A percentile compares a stretch with the other conserved stretches of the same genome.
Evolutionary conservation across 2,113 vertebrate species (phyloP).

Genomic region (Symphodus melops): DNA sequence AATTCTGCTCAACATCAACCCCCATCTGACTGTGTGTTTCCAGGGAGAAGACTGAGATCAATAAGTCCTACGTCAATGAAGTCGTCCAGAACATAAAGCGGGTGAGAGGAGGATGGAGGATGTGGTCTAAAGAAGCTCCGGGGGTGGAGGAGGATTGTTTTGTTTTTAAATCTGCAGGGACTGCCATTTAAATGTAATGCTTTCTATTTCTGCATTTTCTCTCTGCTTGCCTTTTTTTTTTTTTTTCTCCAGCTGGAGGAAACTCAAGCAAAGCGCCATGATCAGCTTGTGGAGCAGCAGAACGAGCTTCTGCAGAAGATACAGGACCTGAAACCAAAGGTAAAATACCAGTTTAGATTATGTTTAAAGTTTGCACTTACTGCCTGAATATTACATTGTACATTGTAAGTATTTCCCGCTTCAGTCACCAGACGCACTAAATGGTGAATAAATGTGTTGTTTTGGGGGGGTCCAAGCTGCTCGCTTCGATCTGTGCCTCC

Average conservation of each 20-base stretch:
- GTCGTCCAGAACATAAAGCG: slow-evolving; percentile 98
- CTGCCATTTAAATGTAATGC: background rate
- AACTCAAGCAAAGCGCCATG: slow-evolving; percentile 94
- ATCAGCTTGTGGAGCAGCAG: slow-evolving; percentile 94
- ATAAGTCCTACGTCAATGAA: slow-evolving; percentile 96
- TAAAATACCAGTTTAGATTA: slow-evolving; percentile 54
- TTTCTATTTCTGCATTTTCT: background rate
- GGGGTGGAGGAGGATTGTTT: no score
- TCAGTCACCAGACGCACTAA: background rate
- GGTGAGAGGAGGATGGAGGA: slow-evolving; percentile 79
- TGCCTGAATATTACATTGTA: background rate
- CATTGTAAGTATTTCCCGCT: background rate
- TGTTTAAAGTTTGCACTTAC: background rate
- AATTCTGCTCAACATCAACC: background rate
- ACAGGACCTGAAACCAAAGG: slow-evolving; percentile 95
- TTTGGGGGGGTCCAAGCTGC: background rate
- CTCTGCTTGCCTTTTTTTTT: background rate
- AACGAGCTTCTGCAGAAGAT: slow-evolving; percentile 95
- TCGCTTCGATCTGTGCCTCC: slow-evolving; percentile 1
- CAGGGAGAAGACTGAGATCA: slow-evolving; percentile 99
- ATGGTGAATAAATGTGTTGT: background rate
- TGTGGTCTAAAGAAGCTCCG: background rate
- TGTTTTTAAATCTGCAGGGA: background rate
- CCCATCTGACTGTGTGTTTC: slow-evolving; percentile 41
- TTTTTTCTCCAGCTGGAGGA: slow-evolving; percentile 89